Evolutionary conservation across 2,113 vertebrate species (phyloP), one percentile per base, ranked within the genome.

Genomic region (Gadus macrocephalus): DNA sequence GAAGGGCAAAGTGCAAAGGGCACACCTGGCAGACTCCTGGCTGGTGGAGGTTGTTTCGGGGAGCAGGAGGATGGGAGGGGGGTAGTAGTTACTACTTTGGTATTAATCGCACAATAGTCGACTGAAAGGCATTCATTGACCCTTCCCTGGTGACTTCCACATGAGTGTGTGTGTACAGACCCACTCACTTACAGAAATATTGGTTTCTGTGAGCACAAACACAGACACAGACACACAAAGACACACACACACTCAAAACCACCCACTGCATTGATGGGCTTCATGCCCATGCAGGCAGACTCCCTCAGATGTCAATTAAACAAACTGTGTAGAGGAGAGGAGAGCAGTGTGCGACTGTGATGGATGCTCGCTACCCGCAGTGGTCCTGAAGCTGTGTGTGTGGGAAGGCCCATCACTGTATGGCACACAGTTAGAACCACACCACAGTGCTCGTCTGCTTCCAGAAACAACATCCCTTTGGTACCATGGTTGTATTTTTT

Each of bases 391-490:
- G 62, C 15, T 58, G 22, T 19, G 53, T 66, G 72, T 31, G 49
- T 77, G 67, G 53, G 82, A 74, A 7, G 31, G 4, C 31, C 31
- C 31, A 7, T 5, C 31, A 35, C 42, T 66, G 72, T 31, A 31
- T 77, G 67, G 53, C 82, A 74, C 63, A 70, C 64, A 79, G 74
- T 81, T 67, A 81, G 67, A 70, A 67, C 77, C 72, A 68, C 60
- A 73, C 75, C 66, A 68, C 72, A 28, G 67, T n/a, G 19, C 69
- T 78, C 68, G 64, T 74, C 78, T 71, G 28, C 71, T 60, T 70
- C 67, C 60, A 53, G 60, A 69, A 78, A 69, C 55, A 65, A 14
- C 19, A 64, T 49, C 9, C 9, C 11, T 49, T 49, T 49, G 4
- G 61, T 68, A 1, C 20, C 66, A 67, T 72, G 28, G 70, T n/a